These are phyloP conservation scores for Apotomis turbidana DNA, from an alignment of 2,888 invertebrate species.

Conservation along the genomic window DNA sequence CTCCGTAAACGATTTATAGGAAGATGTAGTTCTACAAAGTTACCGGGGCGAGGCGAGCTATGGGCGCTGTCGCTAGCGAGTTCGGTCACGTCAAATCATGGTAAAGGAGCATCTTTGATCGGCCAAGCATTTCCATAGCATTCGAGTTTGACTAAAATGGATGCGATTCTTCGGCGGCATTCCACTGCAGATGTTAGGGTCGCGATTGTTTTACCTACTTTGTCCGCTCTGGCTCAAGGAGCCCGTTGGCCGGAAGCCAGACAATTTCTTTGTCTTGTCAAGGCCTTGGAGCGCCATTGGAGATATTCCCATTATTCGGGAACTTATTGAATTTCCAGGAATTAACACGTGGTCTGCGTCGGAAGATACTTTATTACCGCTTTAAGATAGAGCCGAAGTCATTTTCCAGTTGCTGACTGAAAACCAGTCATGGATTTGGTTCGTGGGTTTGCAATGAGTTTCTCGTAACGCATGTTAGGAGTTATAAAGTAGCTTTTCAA, in stretches of 20 bases:
- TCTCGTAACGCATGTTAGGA: not conserved
- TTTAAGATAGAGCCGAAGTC: not conserved
- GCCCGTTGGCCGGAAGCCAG: slow-evolving; percentile 43
- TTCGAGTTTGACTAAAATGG: not conserved
- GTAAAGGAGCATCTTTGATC: slow-evolving; percentile 69
- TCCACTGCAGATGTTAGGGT: slow-evolving; percentile 47
- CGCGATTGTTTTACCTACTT: slow-evolving; percentile 38
- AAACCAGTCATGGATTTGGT: not conserved
- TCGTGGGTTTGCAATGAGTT: not conserved
- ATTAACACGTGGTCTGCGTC: slow-evolving; percentile 44
- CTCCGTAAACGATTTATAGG: too few relatives aligned
- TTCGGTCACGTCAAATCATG: too few relatives aligned
- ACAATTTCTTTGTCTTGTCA: slow-evolving; percentile 77
- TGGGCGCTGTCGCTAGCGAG: too few relatives aligned
- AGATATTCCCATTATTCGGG: slow-evolving; percentile 67
- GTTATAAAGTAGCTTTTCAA: too few relatives aligned
- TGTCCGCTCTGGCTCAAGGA: slow-evolving; percentile 13
- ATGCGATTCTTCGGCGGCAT: too few relatives aligned
- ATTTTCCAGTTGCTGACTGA: not conserved
- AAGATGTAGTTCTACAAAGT: too few relatives aligned
- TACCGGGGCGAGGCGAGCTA: too few relatives aligned
- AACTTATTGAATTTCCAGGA: slow-evolving; percentile 53
- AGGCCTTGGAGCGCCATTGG: slow-evolving; percentile 67
- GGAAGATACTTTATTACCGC: slow-evolving; percentile 21
- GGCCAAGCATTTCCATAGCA: slow-evolving; percentile 47